Evolutionary conservation across 2,888 invertebrate species (phyloP).

Genomic region (Escarpia spicata): DNA sequence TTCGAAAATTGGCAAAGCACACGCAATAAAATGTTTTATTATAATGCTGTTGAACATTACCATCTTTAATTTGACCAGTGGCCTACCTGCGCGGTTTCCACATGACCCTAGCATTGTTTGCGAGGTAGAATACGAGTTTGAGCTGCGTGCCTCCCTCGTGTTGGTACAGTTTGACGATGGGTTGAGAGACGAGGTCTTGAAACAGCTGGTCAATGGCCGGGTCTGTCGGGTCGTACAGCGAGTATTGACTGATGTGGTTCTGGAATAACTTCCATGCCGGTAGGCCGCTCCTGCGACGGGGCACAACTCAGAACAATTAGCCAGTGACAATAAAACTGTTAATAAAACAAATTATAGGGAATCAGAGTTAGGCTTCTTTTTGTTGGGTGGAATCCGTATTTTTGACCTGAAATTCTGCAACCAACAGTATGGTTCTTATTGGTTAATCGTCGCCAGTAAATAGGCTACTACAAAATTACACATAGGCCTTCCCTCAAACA

Average conservation of each 20-base stretch:
- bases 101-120: conserved; percentile 88
- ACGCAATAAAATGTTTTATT: no score
- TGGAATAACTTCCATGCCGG: conserved; percentile 78
- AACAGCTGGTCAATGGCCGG: conserved; percentile 80
- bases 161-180: conserved; percentile 69
- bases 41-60: no score
- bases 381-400: no score
- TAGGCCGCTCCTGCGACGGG: not conserved
- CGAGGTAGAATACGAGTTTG: conserved; percentile 93
- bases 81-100: conserved; percentile 97
- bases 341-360: no score
- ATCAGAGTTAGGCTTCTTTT: no score
- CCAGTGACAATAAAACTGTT: not conserved
- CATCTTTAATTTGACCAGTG: not conserved
- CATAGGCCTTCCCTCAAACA: no score
- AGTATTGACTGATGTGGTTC: conserved; percentile 85
- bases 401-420: no score
- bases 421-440: no score
- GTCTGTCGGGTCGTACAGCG: conserved; percentile 78
- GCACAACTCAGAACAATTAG: not conserved
- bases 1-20: no score
- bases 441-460: no score
- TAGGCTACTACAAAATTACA: no score
- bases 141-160: conserved; percentile 83
- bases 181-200: conserved; percentile 79